Evolutionary conservation across 2,797 vertebrate species (phyloP).

Genomic region (Takifugu rubripes): DNA sequence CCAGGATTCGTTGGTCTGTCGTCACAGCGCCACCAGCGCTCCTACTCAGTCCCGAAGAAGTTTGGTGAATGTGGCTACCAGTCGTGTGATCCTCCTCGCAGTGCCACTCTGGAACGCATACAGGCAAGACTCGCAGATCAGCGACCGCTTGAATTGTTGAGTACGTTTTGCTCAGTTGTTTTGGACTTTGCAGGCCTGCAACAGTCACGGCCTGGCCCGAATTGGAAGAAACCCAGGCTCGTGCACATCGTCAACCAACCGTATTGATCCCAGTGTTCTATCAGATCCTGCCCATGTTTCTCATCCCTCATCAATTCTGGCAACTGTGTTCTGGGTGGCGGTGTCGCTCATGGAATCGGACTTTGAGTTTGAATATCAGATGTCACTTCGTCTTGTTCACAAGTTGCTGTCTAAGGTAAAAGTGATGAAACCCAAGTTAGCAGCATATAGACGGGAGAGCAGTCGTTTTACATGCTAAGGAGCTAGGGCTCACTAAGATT

Average conservation of each 20-base stretch:
- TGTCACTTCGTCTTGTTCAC: slow-evolving; percentile 91
- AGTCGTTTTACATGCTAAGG: no score
- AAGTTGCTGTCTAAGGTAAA: slow-evolving; percentile 84
- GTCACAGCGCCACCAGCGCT: slow-evolving; percentile 93
- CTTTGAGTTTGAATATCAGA: slow-evolving; percentile 98
- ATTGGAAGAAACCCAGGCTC: slow-evolving; percentile 83
- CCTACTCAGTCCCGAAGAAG: slow-evolving; percentile 98
- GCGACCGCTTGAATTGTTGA: neutral
- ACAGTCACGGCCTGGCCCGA: slow-evolving; percentile 86
- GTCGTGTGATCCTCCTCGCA: slow-evolving; percentile 87
- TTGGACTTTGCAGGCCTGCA: slow-evolving; percentile 77
- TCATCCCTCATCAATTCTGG: slow-evolving; percentile 90
- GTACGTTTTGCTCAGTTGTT: neutral
- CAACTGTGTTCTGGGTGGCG: slow-evolving; percentile 97
- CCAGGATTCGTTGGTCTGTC: slow-evolving; percentile 78
- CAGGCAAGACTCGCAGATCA: slow-evolving; percentile 67
- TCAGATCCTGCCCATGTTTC: slow-evolving; percentile 90
- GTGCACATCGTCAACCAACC: slow-evolving; percentile 81
- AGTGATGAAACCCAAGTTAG: neutral
- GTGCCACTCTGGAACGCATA: slow-evolving; percentile 95
- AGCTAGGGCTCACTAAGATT: no score
- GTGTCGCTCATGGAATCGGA: slow-evolving; percentile 98
- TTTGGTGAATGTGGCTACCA: slow-evolving; percentile 89
- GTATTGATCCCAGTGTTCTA: slow-evolving; percentile 82
- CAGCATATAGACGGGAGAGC: neutral